phyloP scores from a whole-genome alignment of 2,888 invertebrate genomes.

The Steinernema scapterisci region DNA sequence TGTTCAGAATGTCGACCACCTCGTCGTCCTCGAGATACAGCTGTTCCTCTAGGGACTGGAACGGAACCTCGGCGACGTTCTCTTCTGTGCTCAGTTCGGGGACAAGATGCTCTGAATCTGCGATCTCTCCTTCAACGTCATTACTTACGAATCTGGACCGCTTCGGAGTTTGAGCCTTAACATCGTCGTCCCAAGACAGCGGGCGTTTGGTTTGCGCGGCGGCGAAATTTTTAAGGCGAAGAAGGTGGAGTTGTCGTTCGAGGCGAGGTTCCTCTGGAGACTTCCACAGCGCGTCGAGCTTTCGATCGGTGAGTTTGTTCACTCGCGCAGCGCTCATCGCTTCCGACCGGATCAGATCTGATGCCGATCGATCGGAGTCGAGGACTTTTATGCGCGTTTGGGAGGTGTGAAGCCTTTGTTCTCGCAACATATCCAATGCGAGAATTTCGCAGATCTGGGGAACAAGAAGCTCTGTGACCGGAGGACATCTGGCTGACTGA shows the following conservation, averaged over 20 bases:
- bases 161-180: background rate
- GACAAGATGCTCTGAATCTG: background rate
- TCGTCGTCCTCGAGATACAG: background rate
- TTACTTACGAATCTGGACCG: background rate
- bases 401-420: too few species aligned
- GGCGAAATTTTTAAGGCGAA: constrained; percentile 24
- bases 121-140: background rate
- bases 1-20: background rate
- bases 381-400: too few species aligned
- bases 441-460: too few species aligned
- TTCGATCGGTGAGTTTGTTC: constrained; percentile 22
- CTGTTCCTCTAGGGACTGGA: background rate
- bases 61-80: background rate
- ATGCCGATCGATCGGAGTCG: background rate
- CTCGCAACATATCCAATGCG: too few species aligned
- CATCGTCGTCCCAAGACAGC: background rate
- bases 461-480: too few species aligned
- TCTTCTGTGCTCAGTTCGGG: too few species aligned
- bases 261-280: constrained; percentile 19
- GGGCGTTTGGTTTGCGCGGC: background rate
- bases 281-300: constrained; percentile 23
- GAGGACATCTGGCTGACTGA: too few species aligned
- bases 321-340: constrained; percentile 1
- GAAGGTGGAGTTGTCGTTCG: constrained; percentile 16
- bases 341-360: constrained; percentile 31